These are phyloP conservation scores for Rhinichthys osculus DNA, from an alignment of 2,797 vertebrate genomes.

Conservation along the genomic window DNA sequence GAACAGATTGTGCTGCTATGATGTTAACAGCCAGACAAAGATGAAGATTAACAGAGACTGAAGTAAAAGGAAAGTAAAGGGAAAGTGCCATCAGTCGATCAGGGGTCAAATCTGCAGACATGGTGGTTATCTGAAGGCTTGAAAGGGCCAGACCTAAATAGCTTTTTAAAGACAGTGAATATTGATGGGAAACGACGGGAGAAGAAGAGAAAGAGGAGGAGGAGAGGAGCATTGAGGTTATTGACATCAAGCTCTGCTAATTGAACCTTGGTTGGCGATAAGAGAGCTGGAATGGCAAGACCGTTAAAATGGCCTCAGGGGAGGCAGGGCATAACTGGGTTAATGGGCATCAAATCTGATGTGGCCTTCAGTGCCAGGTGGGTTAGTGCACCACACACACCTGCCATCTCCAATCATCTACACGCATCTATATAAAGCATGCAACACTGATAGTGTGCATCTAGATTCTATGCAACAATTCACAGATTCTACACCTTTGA, in stretches of 20 bases:
- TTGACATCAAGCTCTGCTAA: constrained; percentile 50
- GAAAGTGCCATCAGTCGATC: constrained; percentile 33
- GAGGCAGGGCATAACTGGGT: constrained; percentile 8
- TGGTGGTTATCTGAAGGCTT: neutral
- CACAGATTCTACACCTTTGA: neutral
- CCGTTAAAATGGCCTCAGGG: constrained; percentile 12
- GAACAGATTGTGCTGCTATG: neutral
- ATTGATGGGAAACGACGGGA: constrained; percentile 11
- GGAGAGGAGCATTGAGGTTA: constrained; percentile 12
- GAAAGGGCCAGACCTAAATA: constrained; percentile 25
- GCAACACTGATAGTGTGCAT: neutral
- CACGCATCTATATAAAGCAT: neutral
- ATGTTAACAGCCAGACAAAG: neutral
- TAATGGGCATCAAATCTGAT: constrained; percentile 38
- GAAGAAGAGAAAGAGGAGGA: neutral
- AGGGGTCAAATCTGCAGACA: neutral
- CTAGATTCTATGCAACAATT: neutral
- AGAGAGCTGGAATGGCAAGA: constrained; percentile 30
- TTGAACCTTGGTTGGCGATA: constrained; percentile 47
- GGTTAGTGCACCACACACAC: constrained; percentile 19
- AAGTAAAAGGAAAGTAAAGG: constrained; percentile 4
- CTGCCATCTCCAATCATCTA: constrained; percentile 22
- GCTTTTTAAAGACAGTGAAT: constrained; percentile 46
- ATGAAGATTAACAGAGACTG: neutral
- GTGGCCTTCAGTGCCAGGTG: constrained; percentile 28